Percentiles rank a stretch among this genome's conserved stretches.
Conservation (phyloP, 2,888 invertebrate genomes). For the Scaptomyza reducta region DNA sequence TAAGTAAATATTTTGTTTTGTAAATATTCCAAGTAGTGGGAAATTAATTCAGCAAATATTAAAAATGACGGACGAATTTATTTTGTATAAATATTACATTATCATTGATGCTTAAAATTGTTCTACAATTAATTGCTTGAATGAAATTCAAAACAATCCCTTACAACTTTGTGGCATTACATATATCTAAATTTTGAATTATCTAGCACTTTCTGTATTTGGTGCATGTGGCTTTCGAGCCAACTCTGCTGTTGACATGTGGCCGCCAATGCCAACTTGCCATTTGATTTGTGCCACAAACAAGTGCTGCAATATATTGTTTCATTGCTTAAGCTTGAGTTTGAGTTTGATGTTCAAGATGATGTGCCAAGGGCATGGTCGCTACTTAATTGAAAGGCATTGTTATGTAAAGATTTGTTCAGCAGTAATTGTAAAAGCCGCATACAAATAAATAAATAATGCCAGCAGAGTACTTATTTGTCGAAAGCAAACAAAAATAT, state of each 20-base stretch:
- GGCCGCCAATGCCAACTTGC: constrained; percentile 24
- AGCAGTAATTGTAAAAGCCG: constrained; percentile 43
- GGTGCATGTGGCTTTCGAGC: constrained; percentile 23
- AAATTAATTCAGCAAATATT: too few relatives aligned
- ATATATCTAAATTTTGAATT: neutral
- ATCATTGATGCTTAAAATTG: too few relatives aligned
- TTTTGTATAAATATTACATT: too few relatives aligned
- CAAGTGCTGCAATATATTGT: constrained; percentile 9
- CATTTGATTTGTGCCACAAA: constrained; percentile 37
- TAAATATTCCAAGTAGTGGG: too few relatives aligned
- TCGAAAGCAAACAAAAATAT: constrained; percentile 64
- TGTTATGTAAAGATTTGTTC: constrained; percentile 61
- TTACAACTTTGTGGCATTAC: too few relatives aligned
- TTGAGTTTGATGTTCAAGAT: neutral
- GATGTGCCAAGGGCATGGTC: constrained; percentile 3
- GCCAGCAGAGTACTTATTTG: constrained; percentile 54
- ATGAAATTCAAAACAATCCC: too few relatives aligned
- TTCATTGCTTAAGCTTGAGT: neutral
- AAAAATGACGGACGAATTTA: too few relatives aligned
- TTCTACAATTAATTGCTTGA: too few relatives aligned
- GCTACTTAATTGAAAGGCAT: constrained; percentile 66
- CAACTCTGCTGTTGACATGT: constrained; percentile 41
- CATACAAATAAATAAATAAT: constrained; percentile 59
- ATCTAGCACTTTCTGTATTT: neutral
- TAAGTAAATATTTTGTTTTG: too few relatives aligned